Evolutionary conservation across 2,888 invertebrate genomes (phyloP).

Genomic region (Drosophila putrida): DNA sequence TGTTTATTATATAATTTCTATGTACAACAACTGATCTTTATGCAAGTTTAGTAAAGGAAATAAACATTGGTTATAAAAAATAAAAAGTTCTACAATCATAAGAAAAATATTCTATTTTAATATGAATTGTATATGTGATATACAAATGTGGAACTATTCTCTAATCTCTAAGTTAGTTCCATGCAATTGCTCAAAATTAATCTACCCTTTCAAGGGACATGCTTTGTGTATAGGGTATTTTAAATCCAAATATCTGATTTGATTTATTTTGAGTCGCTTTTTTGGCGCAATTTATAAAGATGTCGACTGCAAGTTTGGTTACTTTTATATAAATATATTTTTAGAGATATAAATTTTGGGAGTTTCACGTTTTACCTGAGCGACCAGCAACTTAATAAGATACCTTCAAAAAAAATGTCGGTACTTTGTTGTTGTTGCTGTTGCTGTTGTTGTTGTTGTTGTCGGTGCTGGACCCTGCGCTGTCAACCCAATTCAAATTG

Average conservation of each 20-base stretch:
- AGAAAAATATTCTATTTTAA: too few species aligned
- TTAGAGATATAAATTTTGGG: slow-evolving; percentile 47
- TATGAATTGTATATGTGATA: too few species aligned
- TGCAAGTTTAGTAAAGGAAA: too few species aligned
- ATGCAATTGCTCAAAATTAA: neutral
- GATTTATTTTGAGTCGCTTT: slow-evolving; percentile 69
- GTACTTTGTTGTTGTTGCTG: slow-evolving; percentile 29
- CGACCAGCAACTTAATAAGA: slow-evolving; percentile 53
- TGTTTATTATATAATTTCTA: neutral
- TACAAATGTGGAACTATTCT: too few species aligned
- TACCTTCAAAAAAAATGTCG: slow-evolving; percentile 41
- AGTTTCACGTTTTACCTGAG: slow-evolving; percentile 70
- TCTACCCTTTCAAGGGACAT: neutral
- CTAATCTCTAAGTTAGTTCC: neutral
- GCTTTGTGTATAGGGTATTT: slow-evolving; percentile 9
- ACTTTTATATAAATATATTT: slow-evolving; percentile 33
- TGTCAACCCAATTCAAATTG: slow-evolving; percentile 81
- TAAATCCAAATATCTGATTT: slow-evolving; percentile 52
- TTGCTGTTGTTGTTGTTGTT: slow-evolving; percentile 23
- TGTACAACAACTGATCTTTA: neutral
- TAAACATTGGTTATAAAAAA: too few species aligned
- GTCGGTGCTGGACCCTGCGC: slow-evolving; percentile 34
- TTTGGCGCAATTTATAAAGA: slow-evolving; percentile 76
- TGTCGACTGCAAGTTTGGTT: slow-evolving; percentile 63
- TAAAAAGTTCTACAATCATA: too few species aligned